Conservation (phyloP, 2,888 invertebrate genomes). For the Ctenicera cuprea region DNA sequence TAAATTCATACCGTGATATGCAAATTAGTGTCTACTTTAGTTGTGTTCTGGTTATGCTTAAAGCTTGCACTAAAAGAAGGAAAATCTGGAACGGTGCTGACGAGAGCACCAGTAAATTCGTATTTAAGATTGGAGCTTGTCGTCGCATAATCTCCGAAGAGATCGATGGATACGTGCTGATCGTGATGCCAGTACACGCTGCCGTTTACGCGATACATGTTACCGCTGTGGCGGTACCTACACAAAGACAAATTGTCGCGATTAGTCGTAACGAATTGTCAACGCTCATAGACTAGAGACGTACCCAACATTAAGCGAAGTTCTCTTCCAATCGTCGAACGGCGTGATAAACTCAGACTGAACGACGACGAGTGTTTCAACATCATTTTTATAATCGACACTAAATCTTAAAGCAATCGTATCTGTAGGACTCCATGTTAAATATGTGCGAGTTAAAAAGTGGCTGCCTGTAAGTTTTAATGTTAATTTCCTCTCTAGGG, state of each 20-base stretch:
- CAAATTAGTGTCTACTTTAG: conserved; percentile 73
- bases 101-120: conserved; percentile 74
- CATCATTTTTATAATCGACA: conserved; percentile 75
- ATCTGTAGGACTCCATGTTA: conserved; percentile 83
- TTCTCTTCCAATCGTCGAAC: conserved; percentile 76
- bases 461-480: conserved; percentile 68
- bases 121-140: conserved; percentile 70
- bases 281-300: conserved; percentile 23
- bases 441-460: conserved; percentile 74
- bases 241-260: conserved; percentile 54
- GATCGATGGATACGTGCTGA: conserved; percentile 75
- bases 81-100: conserved; percentile 77
- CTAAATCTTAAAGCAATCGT: conserved; percentile 78
- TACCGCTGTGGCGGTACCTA: conserved; percentile 74
- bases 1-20: conserved; percentile 4
- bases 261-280: conserved; percentile 33
- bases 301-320: conserved; percentile 74
- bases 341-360: conserved; percentile 75
- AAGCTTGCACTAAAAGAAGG: conserved; percentile 76
- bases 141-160: conserved; percentile 74
- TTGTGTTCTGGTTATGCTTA: conserved; percentile 74
- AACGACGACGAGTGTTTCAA: conserved; percentile 72
- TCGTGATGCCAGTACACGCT: conserved; percentile 78
- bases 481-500: conserved; percentile 25
- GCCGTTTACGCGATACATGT: conserved; percentile 74